Percentiles rank a stretch among this genome's conserved stretches.
These are phyloP conservation scores for Cochlearius cochlearius DNA, from an alignment of 2,113 vertebrate genomes.

Conservation along the genomic window DNA sequence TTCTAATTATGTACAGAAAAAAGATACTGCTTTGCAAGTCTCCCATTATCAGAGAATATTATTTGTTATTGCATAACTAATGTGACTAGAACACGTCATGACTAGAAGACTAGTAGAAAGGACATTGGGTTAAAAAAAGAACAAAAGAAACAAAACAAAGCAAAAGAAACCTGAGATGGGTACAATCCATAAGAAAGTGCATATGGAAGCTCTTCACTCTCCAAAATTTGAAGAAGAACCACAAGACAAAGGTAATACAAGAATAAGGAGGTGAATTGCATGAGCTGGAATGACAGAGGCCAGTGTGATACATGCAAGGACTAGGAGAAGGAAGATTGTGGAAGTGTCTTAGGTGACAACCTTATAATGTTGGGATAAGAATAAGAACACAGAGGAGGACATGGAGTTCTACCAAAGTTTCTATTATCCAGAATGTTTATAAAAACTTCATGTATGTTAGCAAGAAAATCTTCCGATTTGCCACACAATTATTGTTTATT, in stretches of 20 bases:
- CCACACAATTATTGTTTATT: neutral
- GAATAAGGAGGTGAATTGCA: neutral
- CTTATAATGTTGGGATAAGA: neutral
- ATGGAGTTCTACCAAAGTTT: neutral
- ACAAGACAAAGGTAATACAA: neutral
- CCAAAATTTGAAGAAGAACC: neutral
- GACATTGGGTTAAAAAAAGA: neutral
- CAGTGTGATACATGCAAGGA: neutral
- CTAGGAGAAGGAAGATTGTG: neutral
- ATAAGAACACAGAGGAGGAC: neutral
- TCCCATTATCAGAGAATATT: neutral
- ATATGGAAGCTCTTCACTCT: neutral
- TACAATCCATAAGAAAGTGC: neutral
- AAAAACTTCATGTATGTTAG: neutral
- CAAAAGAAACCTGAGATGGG: neutral
- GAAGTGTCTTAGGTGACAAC: neutral
- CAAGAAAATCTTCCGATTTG: neutral
- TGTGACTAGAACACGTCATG: neutral
- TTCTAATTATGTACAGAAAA: neutral
- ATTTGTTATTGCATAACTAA: neutral
- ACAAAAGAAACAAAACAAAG: neutral
- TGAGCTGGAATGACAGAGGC: neutral
- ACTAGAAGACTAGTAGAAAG: neutral
- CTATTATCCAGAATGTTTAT: neutral
- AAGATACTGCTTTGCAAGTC: neutral